These are phyloP conservation scores for Sebastes taczanowskii DNA, from an alignment of 2,797 vertebrate genomes.

Conservation along the genomic window DNA sequence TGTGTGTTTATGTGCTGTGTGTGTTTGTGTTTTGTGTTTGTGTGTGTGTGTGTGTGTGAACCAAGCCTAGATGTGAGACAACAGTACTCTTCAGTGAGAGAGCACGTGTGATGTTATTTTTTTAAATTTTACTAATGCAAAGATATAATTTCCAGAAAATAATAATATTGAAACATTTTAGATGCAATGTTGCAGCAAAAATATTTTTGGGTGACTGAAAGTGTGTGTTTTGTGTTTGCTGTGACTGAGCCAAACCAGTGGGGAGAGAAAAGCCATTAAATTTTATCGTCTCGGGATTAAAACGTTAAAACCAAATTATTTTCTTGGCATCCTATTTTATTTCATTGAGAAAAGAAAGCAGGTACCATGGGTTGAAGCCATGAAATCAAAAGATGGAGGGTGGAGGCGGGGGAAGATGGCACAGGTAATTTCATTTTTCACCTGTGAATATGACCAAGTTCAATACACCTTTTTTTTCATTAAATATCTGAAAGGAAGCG, in stretches of 20 bases:
- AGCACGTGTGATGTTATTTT: conserved; percentile 2
- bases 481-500: conserved; percentile 40
- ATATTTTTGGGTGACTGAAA: conserved; percentile 8
- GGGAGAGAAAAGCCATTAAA: conserved; percentile 73
- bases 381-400: conserved; percentile 8
- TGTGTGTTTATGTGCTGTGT: conserved; percentile 23
- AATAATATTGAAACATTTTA: conserved; percentile 14
- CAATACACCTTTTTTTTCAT: not conserved
- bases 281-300: conserved; percentile 45
- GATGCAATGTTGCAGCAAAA: not conserved
- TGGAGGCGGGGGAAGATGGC: not conserved
- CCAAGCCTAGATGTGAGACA: conserved; percentile 19
- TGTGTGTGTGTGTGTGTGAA: conserved; percentile 25
- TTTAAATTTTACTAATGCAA: conserved; percentile 36
- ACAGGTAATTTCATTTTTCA: conserved; percentile 43
- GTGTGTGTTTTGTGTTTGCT: conserved; percentile 41
- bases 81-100: not conserved
- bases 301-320: conserved; percentile 46
- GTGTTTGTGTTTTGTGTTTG: not conserved
- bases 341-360: conserved; percentile 28
- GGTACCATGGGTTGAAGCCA: conserved; percentile 55
- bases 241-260: conserved; percentile 68
- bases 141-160: conserved; percentile 38
- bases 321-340: conserved; percentile 31
- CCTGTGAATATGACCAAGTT: conserved; percentile 14